These are phyloP conservation scores for Stigmatopora nigra DNA, from an alignment of 2,113 vertebrate species.

Conservation along the genomic window DNA sequence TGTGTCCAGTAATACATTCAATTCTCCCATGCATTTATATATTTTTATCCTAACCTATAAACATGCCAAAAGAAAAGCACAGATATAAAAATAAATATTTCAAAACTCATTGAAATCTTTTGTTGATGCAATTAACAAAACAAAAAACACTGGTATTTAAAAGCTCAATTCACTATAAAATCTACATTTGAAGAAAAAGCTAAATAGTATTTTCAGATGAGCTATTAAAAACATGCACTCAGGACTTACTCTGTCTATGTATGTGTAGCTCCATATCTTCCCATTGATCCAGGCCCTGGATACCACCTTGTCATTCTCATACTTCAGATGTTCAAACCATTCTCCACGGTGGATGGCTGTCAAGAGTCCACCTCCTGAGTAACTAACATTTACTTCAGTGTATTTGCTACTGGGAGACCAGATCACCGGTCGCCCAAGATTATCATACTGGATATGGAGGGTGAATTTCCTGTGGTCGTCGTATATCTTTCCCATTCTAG, in stretches of 20 bases:
- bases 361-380: constrained; percentile 81
- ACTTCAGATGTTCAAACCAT: constrained; percentile 93
- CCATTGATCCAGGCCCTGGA: constrained; percentile 95
- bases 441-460: constrained; percentile 89
- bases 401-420: constrained; percentile 96
- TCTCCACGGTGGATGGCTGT: constrained; percentile 87
- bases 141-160: no score
- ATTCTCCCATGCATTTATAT: no score
- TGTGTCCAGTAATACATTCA: no score
- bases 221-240: neutral
- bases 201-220: neutral
- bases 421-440: constrained; percentile 81
- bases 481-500: constrained; percentile 93
- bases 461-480: constrained; percentile 98
- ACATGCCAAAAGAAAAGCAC: no score
- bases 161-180: no score
- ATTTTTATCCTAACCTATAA: no score
- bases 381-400: constrained; percentile 93
- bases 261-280: constrained; percentile 99
- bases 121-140: no score
- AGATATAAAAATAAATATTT: no score
- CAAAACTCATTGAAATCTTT: no score
- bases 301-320: constrained; percentile 87
- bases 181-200: neutral
- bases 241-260: constrained; percentile 83